Evolutionary conservation across 2,113 vertebrate species (phyloP).

Genomic region (Cavia aperea): DNA sequence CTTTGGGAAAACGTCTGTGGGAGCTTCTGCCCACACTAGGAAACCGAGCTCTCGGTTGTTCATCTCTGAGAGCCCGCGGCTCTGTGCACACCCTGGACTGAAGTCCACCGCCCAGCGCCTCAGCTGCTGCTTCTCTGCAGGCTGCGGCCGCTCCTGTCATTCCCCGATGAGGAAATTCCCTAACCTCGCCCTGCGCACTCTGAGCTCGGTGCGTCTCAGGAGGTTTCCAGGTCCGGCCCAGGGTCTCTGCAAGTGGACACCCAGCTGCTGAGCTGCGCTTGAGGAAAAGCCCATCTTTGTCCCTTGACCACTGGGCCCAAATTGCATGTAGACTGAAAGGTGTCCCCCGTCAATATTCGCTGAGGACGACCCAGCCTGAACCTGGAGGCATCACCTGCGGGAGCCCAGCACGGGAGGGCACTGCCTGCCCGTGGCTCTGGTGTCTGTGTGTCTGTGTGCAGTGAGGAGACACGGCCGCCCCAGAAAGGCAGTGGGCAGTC

Average conservation of each 20-base stretch:
- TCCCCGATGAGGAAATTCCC: no score
- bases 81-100: no score
- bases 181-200: background rate
- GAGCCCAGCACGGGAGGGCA: background rate
- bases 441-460: background rate
- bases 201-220: background rate
- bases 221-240: background rate
- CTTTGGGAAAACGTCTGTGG: no score
- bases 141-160: no score
- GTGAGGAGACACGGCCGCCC: background rate
- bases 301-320: background rate
- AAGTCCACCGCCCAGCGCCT: no score
- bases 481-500: background rate
- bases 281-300: background rate
- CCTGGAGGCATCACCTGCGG: background rate
- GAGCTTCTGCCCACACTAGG: no score
- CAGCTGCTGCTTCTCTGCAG: no score
- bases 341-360: background rate
- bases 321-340: background rate
- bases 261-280: background rate
- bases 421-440: background rate
- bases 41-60: no score
- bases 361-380: background rate
- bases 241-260: fast-evolving
- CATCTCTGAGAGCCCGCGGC: no score